Conservation (phyloP, 2,797 vertebrate species). For the Phalloptychus januarius region DNA sequence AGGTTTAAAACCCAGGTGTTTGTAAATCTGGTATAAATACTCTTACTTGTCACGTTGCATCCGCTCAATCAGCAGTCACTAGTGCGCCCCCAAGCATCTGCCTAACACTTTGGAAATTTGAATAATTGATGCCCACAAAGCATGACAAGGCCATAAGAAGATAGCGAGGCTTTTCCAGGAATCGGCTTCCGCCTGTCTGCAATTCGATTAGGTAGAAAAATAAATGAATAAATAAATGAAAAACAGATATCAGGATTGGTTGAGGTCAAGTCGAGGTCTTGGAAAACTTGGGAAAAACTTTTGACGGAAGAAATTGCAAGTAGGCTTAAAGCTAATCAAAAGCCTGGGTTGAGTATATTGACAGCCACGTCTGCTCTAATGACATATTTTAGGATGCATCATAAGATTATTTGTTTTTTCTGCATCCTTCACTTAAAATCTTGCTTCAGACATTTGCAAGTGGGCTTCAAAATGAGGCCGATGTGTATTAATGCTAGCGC, state of each 20-base stretch:
- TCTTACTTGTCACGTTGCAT: neutral
- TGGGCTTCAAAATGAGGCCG: neutral
- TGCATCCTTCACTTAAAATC: neutral
- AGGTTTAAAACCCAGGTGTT: neutral
- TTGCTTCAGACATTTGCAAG: neutral
- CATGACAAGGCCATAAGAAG: conserved; percentile 2
- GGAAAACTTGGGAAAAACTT: neutral
- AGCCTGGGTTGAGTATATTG: neutral
- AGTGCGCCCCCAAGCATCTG: neutral
- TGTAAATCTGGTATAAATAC: neutral
- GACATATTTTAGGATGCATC: neutral
- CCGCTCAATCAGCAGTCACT: neutral
- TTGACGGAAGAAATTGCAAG: neutral
- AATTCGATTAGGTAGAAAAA: conserved; percentile 1
- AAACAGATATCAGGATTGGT: neutral
- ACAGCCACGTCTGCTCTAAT: neutral
- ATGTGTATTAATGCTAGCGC: neutral
- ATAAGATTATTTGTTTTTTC: neutral
- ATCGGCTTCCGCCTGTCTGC: neutral
- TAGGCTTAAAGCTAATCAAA: neutral
- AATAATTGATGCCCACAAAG: conserved; percentile 14
- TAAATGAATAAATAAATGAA: too few relatives aligned
- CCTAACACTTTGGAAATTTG: conserved; percentile 9
- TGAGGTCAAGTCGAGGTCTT: conserved; percentile 9
- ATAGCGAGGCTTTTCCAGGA: conserved; percentile 3